A percentile compares a stretch with the other conserved stretches of the same genome.
These are phyloP conservation scores for Tipula confusa DNA, from an alignment of 2,888 invertebrate species.

Conservation along the genomic window DNA sequence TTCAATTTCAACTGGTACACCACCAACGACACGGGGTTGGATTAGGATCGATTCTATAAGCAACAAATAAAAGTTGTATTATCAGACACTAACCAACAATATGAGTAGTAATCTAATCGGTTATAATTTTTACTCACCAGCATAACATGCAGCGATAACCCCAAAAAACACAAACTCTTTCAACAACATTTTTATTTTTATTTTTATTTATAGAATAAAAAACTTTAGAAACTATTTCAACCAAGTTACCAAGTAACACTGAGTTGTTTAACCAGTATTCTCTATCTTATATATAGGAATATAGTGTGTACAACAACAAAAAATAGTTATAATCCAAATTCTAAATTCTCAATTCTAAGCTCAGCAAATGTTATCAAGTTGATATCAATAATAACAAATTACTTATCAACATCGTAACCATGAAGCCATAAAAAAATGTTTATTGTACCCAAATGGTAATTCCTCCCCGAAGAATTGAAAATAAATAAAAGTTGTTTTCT, in stretches of 20 bases:
- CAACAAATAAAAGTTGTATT: not conserved
- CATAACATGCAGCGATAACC: not conserved
- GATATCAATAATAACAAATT: not conserved
- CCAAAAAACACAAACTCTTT: not conserved
- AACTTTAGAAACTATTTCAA: not conserved
- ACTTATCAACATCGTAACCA: not conserved
- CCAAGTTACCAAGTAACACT: not conserved
- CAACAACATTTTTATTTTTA: not conserved
- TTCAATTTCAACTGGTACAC: not conserved
- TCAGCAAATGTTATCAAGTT: no score
- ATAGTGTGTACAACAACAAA: not conserved
- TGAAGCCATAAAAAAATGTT: not conserved
- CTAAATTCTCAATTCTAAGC: not conserved
- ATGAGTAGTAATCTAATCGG: not conserved
- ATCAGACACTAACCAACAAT: no score
- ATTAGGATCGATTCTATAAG: not conserved
- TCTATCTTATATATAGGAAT: not conserved
- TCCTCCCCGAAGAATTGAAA: not conserved
- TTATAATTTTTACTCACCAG: no score
- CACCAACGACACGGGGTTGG: not conserved
- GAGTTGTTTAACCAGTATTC: not conserved
- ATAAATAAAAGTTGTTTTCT: not conserved
- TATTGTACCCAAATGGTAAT: not conserved
- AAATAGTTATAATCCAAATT: no score
- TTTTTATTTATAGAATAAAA: no score